Evolutionary conservation across 2,888 invertebrate species (phyloP).

Genomic region (Leptinotarsa haldemani): DNA sequence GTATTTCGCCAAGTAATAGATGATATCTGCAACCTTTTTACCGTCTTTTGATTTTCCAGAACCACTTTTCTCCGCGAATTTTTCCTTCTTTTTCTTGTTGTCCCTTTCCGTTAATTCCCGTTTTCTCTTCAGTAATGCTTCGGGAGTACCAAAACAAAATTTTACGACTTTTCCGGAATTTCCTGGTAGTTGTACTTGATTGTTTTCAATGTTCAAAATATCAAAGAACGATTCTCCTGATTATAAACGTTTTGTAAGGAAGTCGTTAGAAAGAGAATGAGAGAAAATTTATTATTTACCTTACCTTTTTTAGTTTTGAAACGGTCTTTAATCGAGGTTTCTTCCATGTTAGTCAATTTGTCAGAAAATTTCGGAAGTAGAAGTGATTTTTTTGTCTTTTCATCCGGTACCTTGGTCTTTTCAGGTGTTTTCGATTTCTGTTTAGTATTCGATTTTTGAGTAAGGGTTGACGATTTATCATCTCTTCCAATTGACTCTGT

Average conservation of each 20-base stretch:
- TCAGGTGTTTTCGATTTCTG: conserved; percentile 18
- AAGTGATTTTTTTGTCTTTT: conserved; percentile 17
- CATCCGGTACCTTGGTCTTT: conserved; percentile 27
- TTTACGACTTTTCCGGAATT: conserved; percentile 35
- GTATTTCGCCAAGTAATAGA: conserved; percentile 46
- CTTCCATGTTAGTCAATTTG: conserved; percentile 37
- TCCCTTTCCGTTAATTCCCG: conserved; percentile 27
- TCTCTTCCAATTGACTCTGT: conserved; percentile 27
- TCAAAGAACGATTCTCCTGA: conserved; percentile 43
- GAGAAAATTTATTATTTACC: neutral
- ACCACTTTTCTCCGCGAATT: conserved; percentile 24
- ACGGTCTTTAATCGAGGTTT: conserved; percentile 15
- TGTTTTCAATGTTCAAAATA: conserved; percentile 33
- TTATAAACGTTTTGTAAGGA: conserved; percentile 3
- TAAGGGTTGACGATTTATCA: conserved; percentile 5
- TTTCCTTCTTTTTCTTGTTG: conserved; percentile 25
- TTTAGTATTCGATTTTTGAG: neutral
- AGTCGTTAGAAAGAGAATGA: conserved; percentile 15
- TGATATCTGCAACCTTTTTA: conserved; percentile 36
- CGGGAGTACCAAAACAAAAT: conserved; percentile 45
- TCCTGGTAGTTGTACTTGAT: conserved; percentile 33
- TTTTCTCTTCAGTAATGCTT: conserved; percentile 37
- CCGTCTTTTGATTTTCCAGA: conserved; percentile 19
- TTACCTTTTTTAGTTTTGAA: conserved; percentile 5
- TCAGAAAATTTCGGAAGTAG: conserved; percentile 34